Evolutionary conservation across 2,797 vertebrate genomes (phyloP), one percentile per base, ranked within the genome.

Genomic region (Arnoldichthys spilopterus): DNA sequence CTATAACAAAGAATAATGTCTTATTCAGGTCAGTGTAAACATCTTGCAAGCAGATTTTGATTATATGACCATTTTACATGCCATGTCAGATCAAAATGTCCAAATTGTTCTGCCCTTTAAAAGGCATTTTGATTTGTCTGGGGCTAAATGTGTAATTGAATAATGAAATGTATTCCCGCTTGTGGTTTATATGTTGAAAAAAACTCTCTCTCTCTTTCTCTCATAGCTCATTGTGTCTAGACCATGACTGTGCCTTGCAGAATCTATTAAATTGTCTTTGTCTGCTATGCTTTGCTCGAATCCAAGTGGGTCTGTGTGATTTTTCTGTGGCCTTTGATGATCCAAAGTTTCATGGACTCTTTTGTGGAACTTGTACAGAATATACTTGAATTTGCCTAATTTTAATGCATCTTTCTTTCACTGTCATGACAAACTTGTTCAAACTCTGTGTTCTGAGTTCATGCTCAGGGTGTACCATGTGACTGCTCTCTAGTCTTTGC

Each of bases 401-500:
- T 16, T 45, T 0, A 16, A 30, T 6, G 16, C 1, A 28, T 15
- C 1, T 68, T 68, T 28, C 66, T 28, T 47, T 0, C 37, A 68
- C 2, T 18, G 16, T 47, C 24, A 20, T 49, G 24, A 9, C 43
- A 47, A 4, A 30, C 66, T 16, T 47, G 15, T 22, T 49, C 20
- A 9, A 28, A 20, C 13, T 15, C 64, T 40, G 34, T 45, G 12
- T 26, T 24, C n/a, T n/a, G n/a, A n/a, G n/a, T n/a, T 66, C 22
- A 66, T 12, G 26, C 3, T 2, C 22, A 51, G 1, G 4, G 68
- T 9, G 7, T 9, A 26, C 11, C 71, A 45, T 61, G 34, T 72
- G 61, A 26, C 37, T 30, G 32, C 79, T 79, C 49, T 24, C 63
- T 56, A 45, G 32, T 34, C 73, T 68, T 40, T 72, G 68, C 53